phyloP scores from a whole-genome alignment of 2,888 invertebrate genomes.

The Rhagophthalmus giganteus region DNA sequence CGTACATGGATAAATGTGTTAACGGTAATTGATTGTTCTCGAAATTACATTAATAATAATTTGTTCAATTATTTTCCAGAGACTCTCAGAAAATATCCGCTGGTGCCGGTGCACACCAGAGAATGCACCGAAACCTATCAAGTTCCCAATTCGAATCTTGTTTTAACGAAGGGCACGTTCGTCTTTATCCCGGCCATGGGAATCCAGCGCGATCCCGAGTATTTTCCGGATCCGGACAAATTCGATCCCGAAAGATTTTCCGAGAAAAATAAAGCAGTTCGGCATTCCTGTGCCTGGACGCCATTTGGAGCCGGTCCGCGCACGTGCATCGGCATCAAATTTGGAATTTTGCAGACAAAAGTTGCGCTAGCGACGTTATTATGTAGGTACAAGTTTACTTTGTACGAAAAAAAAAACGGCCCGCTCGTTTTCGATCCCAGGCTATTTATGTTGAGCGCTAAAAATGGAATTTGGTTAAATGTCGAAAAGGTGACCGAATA shows the following conservation, averaged over 20 bases:
- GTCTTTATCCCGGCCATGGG: not conserved
- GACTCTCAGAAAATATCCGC: constrained; percentile 8
- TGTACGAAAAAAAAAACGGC: too few species aligned
- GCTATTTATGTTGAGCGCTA: too few species aligned
- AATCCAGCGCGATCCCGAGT: constrained; percentile 1
- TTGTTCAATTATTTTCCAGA: constrained; percentile 7
- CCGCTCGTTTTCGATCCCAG: too few species aligned
- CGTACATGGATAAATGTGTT: constrained; percentile 49
- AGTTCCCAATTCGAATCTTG: not conserved
- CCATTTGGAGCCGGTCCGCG: constrained; percentile 57
- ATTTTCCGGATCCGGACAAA: too few species aligned
- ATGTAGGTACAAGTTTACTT: too few species aligned
- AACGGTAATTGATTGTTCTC: constrained; percentile 37
- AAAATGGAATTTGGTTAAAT: too few species aligned
- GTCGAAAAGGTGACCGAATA: too few species aligned
- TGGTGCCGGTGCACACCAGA: not conserved
- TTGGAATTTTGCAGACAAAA: not conserved
- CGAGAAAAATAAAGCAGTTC: not conserved
- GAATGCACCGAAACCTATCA: constrained; percentile 6
- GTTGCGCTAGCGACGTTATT: not conserved
- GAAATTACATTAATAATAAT: not conserved
- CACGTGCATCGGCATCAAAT: constrained; percentile 51
- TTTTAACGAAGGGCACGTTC: not conserved
- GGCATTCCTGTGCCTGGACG: constrained; percentile 2
- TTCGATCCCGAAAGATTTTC: constrained; percentile 6